These are phyloP conservation scores for Ophioninae sp. DNA, from an alignment of 2,888 invertebrate species.

Conservation along the genomic window DNA sequence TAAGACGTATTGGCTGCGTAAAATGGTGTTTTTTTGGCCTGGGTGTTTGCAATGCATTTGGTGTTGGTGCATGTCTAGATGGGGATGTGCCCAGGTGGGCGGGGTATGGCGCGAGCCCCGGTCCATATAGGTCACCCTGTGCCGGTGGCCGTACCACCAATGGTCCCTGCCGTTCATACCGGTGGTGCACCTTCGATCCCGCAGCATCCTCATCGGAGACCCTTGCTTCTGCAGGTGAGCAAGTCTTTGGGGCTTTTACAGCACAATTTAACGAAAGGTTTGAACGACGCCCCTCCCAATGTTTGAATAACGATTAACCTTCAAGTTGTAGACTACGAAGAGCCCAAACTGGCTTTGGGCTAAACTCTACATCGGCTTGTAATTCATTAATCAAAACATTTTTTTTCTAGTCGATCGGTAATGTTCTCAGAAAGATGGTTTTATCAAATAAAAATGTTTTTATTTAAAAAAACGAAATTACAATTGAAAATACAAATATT, in stretches of 20 bases:
- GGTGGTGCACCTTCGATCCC: conserved; percentile 78
- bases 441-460: no score
- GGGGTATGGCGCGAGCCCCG: conserved; percentile 79
- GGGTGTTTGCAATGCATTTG: conserved; percentile 81
- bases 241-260: conserved; percentile 77
- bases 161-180: conserved; percentile 79
- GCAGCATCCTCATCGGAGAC: conserved; percentile 87
- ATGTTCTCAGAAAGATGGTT: no score
- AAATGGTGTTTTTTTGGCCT: conserved; percentile 78
- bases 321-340: no score
- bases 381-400: no score
- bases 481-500: no score
- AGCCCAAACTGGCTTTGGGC: no score
- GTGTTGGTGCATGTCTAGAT: conserved; percentile 82
- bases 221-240: conserved; percentile 94
- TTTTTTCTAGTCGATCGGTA: no score
- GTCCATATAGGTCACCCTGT: conserved; percentile 79
- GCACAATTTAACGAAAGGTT: conserved; percentile 48
- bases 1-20: conserved; percentile 75
- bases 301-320: not conserved
- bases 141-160: conserved; percentile 78
- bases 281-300: conserved; percentile 17
- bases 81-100: conserved; percentile 80
- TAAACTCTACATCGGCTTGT: no score
- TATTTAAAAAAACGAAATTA: no score